Evolutionary conservation across 2,888 invertebrate genomes (phyloP).

Genomic region (Drosophila eohydei): DNA sequence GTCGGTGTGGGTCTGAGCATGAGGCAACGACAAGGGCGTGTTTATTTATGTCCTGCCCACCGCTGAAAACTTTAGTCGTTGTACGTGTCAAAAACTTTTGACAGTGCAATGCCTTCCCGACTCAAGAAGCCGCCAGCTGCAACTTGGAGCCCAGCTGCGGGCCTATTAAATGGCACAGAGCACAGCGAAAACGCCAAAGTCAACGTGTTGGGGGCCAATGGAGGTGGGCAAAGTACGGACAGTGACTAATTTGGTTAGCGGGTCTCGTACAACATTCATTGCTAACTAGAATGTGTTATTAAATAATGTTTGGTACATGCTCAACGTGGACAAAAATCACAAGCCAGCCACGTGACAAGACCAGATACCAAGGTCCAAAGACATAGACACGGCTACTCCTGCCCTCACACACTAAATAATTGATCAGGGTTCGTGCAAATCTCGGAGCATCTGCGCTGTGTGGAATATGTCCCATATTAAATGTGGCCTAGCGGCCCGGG

Average conservation of each 20-base stretch:
- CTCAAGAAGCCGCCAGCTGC: conserved; percentile 57
- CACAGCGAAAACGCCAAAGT: conserved; percentile 7
- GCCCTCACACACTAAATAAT: conserved; percentile 62
- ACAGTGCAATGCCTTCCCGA: conserved; percentile 66
- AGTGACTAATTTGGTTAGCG: conserved; percentile 70
- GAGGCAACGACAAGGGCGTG: conserved; percentile 55
- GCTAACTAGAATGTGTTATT: conserved; percentile 66
- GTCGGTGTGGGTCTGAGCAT: not conserved
- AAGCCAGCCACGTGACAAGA: conserved; percentile 29
- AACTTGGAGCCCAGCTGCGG: conserved; percentile 56
- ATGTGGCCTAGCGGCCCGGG: conserved; percentile 31
- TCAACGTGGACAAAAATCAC: conserved; percentile 32
- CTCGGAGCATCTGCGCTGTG: conserved; percentile 55
- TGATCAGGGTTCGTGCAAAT: conserved; percentile 62
- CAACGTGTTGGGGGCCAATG: not conserved
- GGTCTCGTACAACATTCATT: conserved; percentile 63
- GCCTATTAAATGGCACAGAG: conserved; percentile 52
- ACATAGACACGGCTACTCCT: conserved; percentile 3
- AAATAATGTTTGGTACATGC: conserved; percentile 65
- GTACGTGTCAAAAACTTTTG: conserved; percentile 77
- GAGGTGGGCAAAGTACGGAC: conserved; percentile 55
- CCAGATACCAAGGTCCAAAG: not conserved
- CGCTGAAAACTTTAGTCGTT: conserved; percentile 72
- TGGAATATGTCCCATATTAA: conserved; percentile 58
- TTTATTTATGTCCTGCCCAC: conserved; percentile 73